Conservation (phyloP, 2,113 vertebrate species). For the Tragelaphus strepsiceros region DNA sequence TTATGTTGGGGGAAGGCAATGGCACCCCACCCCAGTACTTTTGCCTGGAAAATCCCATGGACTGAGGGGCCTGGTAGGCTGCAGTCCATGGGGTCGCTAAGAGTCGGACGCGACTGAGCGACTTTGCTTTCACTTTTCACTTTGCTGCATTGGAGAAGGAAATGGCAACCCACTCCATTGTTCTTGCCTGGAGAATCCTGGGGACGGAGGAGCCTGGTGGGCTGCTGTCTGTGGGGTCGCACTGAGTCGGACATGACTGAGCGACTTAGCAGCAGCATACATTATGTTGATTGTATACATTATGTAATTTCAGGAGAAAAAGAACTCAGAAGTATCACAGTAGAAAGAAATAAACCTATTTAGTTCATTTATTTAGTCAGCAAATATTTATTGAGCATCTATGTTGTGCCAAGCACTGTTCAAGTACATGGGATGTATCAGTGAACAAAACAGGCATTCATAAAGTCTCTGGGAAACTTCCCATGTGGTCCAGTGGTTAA, state of each 20-base stretch:
- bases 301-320: conserved; percentile 15
- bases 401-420: not conserved
- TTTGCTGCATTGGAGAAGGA: no score
- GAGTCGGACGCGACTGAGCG: no score
- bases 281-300: not conserved
- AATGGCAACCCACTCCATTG: no score
- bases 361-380: not conserved
- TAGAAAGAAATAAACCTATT: not conserved
- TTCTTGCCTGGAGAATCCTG: no score
- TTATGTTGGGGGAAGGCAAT: not conserved
- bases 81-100: no score
- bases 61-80: no score
- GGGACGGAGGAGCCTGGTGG: no score
- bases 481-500: not conserved
- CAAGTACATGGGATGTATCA: not conserved
- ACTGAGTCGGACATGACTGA: no score
- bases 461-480: not conserved
- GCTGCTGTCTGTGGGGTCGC: no score
- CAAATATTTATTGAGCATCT: not conserved
- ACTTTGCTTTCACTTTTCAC: no score
- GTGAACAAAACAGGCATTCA: not conserved
- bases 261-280: not conserved
- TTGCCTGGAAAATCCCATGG: no score
- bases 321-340: conserved; percentile 8
- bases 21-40: no score